A percentile compares a stretch with the other conserved stretches of the same genome.
These are phyloP conservation scores for Ciconia maguari DNA, from an alignment of 2,113 vertebrate species.

Conservation along the genomic window DNA sequence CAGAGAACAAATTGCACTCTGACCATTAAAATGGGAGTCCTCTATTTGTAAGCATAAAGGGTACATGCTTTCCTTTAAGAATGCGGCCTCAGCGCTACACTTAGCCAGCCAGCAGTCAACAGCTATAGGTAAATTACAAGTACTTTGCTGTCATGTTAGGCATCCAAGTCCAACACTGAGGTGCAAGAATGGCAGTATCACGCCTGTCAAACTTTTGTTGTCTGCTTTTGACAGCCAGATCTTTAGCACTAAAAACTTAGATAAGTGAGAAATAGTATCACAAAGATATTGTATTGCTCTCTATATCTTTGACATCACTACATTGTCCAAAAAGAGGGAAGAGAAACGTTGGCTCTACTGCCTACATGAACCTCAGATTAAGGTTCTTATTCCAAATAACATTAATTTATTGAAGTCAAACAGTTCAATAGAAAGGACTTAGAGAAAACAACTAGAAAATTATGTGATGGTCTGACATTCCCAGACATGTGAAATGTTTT, in stretches of 20 bases:
- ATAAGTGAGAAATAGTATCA: neutral
- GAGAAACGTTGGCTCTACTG: neutral
- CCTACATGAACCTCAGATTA: neutral
- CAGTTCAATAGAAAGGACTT: neutral
- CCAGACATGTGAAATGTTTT: neutral
- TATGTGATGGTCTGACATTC: neutral
- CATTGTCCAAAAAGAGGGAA: neutral
- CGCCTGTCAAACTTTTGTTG: neutral
- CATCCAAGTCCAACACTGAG: neutral
- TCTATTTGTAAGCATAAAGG: neutral
- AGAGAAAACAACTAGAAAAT: neutral
- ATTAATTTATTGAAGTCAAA: neutral
- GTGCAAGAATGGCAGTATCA: neutral
- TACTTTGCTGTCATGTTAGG: neutral
- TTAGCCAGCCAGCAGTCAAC: neutral
- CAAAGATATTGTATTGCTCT: neutral
- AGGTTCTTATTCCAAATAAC: neutral
- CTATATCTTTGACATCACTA: neutral
- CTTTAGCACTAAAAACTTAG: neutral
- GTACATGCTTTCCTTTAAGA: neutral
- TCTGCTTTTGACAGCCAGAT: slow-evolving; percentile 6
- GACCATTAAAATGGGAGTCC: neutral
- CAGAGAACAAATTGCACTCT: slow-evolving; percentile 5
- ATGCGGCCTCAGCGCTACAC: rapidly evolving
- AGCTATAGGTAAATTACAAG: neutral